Base-by-base conservation (phyloP, 2,113 vertebrate species). In the Pollimyrus isidori region DNA sequence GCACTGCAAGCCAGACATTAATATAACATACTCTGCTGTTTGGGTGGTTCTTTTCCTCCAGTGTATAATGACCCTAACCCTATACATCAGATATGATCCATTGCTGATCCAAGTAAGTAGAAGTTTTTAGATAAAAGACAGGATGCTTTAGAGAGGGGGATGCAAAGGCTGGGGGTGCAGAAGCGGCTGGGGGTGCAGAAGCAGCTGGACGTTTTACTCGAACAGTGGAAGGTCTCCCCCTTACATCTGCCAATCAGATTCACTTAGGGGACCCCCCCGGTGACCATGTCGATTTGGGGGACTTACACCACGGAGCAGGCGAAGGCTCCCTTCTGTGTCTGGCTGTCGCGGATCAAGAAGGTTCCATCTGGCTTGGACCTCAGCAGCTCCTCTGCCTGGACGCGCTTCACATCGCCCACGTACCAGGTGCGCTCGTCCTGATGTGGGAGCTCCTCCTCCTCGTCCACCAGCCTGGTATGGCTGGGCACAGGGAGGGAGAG, bases 221-320 rank as follows among this genome's bases (percentile, higher is more conserved):
- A 13, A 13, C 10, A 4, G 10, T 26, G 30, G n/a, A 69, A 69
- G 10, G n/a, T 69, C 30, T 9, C 62, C 26, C 26, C 1, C n/a
- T 69, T 30, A 69, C 13, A 69, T 26, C 58, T 26, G n/a, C 23
- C 9, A 11, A 69, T 69, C 10, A 65, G 30, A 65, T 65, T 3
- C 11, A 26, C 62, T 65, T 30, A 4, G 62, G n/a, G n/a, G n/a
- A 10, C 62, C 56, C 62, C 62, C n/a, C 62, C 9, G 9, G n/a
- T 65, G 76, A 17, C 42, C 45, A 82, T 21, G 13, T 2, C 19
- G 39, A 48, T 19, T 48, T 84, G 11, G 23, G 23, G 42, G 30
- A 39, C 96, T 97, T 93, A 97, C 96, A 97, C 96, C 69, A 97
- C 96, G 0, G 96, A 97, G 91, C 96, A 97, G 83, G 96, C 96